Evolutionary conservation across 2,888 invertebrate genomes (phyloP).

Genomic region (Incurvaria masculella): DNA sequence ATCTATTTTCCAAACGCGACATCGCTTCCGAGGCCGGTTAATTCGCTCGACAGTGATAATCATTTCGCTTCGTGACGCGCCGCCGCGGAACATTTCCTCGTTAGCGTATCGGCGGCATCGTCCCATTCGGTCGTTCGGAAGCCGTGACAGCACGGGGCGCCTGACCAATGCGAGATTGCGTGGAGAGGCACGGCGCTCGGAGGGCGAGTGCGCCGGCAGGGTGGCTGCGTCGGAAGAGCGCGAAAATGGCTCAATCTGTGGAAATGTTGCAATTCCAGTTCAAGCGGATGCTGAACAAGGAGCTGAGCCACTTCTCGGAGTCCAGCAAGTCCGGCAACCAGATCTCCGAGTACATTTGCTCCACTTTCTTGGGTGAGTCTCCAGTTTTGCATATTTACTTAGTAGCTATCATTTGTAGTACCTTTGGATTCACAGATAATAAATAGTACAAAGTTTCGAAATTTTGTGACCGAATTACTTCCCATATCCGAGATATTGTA

Average conservation of each 20-base stretch:
- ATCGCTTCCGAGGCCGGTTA: not conserved
- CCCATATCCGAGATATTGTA: too few relatives aligned
- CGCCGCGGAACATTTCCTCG: not conserved
- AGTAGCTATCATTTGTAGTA: constrained; percentile 5
- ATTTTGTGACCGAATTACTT: too few relatives aligned
- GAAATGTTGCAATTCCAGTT: constrained; percentile 71
- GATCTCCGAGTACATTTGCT: constrained; percentile 99
- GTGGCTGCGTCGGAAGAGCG: constrained; percentile 37
- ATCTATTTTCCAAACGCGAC: not conserved
- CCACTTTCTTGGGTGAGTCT: constrained; percentile 95
- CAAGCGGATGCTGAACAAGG: constrained; percentile 99
- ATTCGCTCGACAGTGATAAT: not conserved
- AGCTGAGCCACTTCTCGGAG: constrained; percentile 98
- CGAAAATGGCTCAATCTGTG: constrained; percentile 43
- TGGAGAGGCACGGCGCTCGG: constrained; percentile 42
- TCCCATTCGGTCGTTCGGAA: not conserved
- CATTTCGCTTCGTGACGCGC: not conserved
- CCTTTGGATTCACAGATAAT: constrained; percentile 8
- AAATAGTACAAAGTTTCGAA: too few relatives aligned
- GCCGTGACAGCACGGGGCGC: not conserved
- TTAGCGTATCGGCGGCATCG: not conserved
- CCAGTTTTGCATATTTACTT: too few relatives aligned
- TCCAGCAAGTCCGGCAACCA: constrained; percentile 99
- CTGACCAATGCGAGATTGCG: constrained; percentile 40
- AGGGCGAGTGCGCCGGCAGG: constrained; percentile 29